Conservation (phyloP, 2,888 invertebrate species). For the Leptodirus hochenwartii region DNA sequence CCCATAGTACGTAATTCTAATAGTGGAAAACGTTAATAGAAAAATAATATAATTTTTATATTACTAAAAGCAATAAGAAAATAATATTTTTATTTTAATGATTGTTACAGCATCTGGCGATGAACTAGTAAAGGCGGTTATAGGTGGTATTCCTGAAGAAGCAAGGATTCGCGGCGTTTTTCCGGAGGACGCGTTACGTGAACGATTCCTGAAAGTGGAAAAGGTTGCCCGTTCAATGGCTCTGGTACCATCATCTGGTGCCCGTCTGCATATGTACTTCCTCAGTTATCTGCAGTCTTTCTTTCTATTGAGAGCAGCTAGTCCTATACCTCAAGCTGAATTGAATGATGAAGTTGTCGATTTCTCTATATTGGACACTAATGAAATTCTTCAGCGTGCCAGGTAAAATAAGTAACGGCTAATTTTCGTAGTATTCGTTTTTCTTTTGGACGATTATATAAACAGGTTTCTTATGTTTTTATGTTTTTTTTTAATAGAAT, state of each 20-base stretch:
- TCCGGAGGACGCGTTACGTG: conserved; percentile 71
- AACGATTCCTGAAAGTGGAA: conserved; percentile 69
- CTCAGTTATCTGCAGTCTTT: conserved; percentile 82
- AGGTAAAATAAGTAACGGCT: conserved; percentile 49
- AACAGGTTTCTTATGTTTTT: no score
- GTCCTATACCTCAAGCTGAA: conserved; percentile 55
- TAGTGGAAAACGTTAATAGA: no score
- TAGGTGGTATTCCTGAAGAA: conserved; percentile 59
- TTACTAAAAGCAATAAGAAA: background rate
- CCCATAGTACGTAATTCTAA: no score
- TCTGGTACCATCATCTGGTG: conserved; percentile 74
- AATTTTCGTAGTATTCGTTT: no score
- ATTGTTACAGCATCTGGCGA: conserved; percentile 43
- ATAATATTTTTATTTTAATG: background rate
- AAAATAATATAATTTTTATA: background rate
- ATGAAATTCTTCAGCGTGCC: conserved; percentile 77
- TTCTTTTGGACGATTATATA: no score
- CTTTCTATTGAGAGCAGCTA: conserved; percentile 47
- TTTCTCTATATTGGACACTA: conserved; percentile 59
- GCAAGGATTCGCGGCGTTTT: conserved; percentile 68
- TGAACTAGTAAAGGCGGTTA: conserved; percentile 58
- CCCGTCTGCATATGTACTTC: conserved; percentile 62
- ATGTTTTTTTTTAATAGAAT: no score
- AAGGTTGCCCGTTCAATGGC: conserved; percentile 68
- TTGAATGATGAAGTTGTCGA: conserved; percentile 55